These are phyloP conservation scores for Patella depressa DNA, from an alignment of 2,888 invertebrate species.

Conservation along the genomic window DNA sequence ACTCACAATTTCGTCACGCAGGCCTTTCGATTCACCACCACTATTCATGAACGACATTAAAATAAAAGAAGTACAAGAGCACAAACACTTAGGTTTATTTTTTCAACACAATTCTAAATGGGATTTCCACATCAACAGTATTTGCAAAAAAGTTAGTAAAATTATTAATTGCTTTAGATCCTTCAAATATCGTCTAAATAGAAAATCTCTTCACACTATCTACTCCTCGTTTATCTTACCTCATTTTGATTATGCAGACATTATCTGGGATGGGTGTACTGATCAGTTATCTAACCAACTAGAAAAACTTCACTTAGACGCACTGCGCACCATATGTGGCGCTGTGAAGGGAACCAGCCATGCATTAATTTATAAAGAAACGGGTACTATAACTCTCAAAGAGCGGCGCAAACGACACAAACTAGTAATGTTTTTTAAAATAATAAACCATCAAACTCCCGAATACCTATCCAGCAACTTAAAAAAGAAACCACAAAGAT, in stretches of 20 bases:
- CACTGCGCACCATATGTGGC: slow-evolving; percentile 5
- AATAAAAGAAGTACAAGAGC: no score
- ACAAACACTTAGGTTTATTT: no score
- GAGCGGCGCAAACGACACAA: neutral
- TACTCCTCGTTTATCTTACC: neutral
- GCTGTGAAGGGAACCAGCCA: slow-evolving; percentile 8
- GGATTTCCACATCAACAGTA: no score
- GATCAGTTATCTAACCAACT: neutral
- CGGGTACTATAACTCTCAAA: neutral
- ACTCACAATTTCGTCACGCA: no score
- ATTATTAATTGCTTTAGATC: neutral
- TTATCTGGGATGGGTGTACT: slow-evolving; percentile 6
- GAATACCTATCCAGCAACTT: neutral
- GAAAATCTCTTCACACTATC: slow-evolving; percentile 1
- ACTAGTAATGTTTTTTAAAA: neutral
- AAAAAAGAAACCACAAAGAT: slow-evolving; percentile 5
- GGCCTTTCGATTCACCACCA: no score
- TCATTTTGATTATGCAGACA: neutral
- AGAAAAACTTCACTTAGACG: neutral
- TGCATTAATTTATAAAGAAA: slow-evolving; percentile 5
- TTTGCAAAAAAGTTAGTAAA: no score
- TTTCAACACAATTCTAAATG: no score
- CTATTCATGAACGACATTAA: no score
- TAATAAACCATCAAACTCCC: neutral
- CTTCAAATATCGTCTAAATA: slow-evolving; percentile 5